Evolutionary conservation across 2,797 vertebrate species (phyloP), one percentile per base, ranked within the genome.

Genomic region (Rhinichthys osculus): DNA sequence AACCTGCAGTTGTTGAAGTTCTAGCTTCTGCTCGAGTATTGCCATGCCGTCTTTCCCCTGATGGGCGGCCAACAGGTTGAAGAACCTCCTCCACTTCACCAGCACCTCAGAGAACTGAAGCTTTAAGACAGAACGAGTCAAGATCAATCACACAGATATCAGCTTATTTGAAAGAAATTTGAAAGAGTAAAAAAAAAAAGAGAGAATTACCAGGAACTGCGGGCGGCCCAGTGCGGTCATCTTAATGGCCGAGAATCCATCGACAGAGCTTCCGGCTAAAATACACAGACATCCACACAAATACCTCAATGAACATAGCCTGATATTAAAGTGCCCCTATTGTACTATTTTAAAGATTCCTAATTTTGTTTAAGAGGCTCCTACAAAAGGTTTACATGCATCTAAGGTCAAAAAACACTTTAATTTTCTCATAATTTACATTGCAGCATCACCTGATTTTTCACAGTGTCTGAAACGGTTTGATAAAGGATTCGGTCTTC

Each of bases 191-290:
- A 35, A 35, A 35, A 9, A 9, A 40, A 73, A 35, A 44, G 7
- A 67, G 3, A 35, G n/a, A 92, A 95, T 94, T 94, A 99, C 98
- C 90, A 99, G 93, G 92, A 99, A 98, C 92, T 99, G 97, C 1
- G 98, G 98, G 54, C 98, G 96, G 80, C 97, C 97, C 81, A 99
- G 89, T 0, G 97, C 97, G 0, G 98, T 99, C 92, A 99, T 92
- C 91, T 99, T 99, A 89, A 99, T 97, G 86, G 98, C 98, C 0
- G 95, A 96, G 92, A 99, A 99, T 21, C 97, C 96, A 0, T 98
- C 96, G 2, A 95, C 89, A 0, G 97, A 97, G 85, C 96, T 96
- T 70, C 95, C 93, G 33, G 96, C 98, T 99, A 83, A 88, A 90
- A 84, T 3, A 52, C 19, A 85, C 14, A 89, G 14, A 40, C 47